Conservation (phyloP, 2,888 invertebrate genomes). For the Hoplodrina ambigua region DNA sequence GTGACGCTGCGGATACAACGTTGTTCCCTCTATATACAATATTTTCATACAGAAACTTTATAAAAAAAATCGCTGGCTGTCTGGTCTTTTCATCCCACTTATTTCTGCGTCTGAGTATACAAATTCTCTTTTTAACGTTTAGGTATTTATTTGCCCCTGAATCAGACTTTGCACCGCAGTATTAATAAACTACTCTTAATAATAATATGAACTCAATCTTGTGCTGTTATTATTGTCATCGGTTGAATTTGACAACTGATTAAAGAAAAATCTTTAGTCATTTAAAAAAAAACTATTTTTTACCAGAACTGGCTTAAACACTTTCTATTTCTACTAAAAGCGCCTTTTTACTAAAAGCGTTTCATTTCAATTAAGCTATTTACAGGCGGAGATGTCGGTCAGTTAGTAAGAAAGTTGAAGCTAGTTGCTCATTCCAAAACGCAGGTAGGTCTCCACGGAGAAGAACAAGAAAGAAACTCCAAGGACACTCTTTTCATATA, state of each 20-base stretch:
- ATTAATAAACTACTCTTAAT: slow-evolving; percentile 26
- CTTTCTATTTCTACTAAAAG: too few relatives aligned
- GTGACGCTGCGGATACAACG: slow-evolving; percentile 48
- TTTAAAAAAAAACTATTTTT: too few relatives aligned
- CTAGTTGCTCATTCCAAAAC: too few relatives aligned
- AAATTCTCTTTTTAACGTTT: slow-evolving; percentile 21
- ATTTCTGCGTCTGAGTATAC: slow-evolving; percentile 13
- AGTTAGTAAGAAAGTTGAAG: too few relatives aligned
- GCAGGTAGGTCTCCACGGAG: too few relatives aligned
- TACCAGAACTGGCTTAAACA: background rate
- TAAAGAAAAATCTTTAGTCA: too few relatives aligned
- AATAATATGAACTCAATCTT: slow-evolving; percentile 12
- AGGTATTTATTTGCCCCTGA: slow-evolving; percentile 35
- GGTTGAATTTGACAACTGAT: background rate
- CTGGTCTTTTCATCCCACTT: slow-evolving; percentile 22
- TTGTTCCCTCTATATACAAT: slow-evolving; percentile 6
- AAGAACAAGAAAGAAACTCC: too few relatives aligned
- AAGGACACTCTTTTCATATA: too few relatives aligned
- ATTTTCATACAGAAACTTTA: slow-evolving; percentile 22
- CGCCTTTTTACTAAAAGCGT: too few relatives aligned
- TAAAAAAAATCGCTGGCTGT: slow-evolving; percentile 22
- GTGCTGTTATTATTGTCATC: slow-evolving; percentile 10
- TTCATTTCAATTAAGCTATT: too few relatives aligned
- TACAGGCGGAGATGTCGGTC: too few relatives aligned
- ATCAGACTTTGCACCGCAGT: slow-evolving; percentile 21